Base-by-base conservation (phyloP, 2,888 invertebrate genomes). In the Volucella bombylans region DNA sequence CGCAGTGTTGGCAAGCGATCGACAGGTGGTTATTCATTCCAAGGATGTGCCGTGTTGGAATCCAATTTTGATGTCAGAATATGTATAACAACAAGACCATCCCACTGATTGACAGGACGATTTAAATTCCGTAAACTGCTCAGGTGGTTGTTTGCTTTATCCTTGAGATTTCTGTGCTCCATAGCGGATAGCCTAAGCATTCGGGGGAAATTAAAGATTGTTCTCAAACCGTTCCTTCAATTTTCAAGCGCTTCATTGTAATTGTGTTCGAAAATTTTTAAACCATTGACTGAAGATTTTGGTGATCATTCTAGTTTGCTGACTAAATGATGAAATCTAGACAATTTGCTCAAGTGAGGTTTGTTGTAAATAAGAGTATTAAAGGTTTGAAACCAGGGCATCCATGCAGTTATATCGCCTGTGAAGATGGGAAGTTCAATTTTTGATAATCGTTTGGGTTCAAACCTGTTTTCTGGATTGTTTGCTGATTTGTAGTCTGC, bases 321-420 rank as follows among this genome's bases (percentile, higher is more conserved):
- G 12, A 67, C 52, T 10, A 86, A 43, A 61, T 81, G 54, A 77
- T 81, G 77, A 38, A 85, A 81, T 52, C 69, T 81, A 6, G 77
- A 69, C 4, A 81, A n/a, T 8, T 10, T 71, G 10, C 39, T 71
- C 1, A 73, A 15, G 38, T 73, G 47, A 2, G 49, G 38, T 14
- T 65, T 65, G 55, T 57, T 41, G 45, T 77, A 67, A 0, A 77
- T 67, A 0, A 71, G 59, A 0, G 59, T 71, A 11, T 15, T 62
- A 12, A 83, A 74, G 12, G 64, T 74, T 45, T 83, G 71, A 39
- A 67, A 76, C 74, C 65, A 79, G 10, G 72, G 49, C 76, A 82
- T 77, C 72, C 72, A 72, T 15, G 50, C 38, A 12, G 72, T 82
- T 23, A 72, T 52, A 55, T 67, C 73, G 23, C 57, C 72, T 82